Evolutionary conservation across 2,113 vertebrate species (phyloP), one percentile per base, ranked within the genome.

Genomic region (Vulpes ferrilata): DNA sequence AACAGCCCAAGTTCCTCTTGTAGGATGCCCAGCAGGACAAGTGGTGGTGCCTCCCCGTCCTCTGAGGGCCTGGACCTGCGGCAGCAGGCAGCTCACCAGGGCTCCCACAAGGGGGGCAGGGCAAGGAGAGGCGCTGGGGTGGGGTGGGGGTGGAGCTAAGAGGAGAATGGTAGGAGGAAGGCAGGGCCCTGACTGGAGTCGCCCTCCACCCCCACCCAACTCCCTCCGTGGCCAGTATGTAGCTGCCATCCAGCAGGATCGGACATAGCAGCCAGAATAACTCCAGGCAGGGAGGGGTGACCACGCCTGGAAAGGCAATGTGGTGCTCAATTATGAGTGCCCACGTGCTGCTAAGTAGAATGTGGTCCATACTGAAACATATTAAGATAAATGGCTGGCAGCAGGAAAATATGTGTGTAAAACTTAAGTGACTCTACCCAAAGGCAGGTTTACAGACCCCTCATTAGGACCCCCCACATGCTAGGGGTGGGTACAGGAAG

Each of bases 381-480:
- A 48, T 0, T 13, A n/a, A 51, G 57, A 65, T 12, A 48, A 83
- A 90, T 35, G 60, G 51, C 83, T 74, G 35, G 51, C 0, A 0
- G 13, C 19, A 11, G 60, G 35, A 82, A 79, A 95, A 51, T 19
- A 23, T 13, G 1, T 1, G 7, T 15, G 35, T 30, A 53, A 84
- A 35, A 85, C 35, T 1, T 19, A 9, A 7, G 55, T 38, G 82
- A 86, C 35, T 23, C 43, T 19, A 48, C 55, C 71, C 89, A 62
- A 35, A 84, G 43, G 62, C 83, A 76, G 74, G 53, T n/a, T 38
- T 35, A 4, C 60, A 73, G 84, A 8, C 53, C 59, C 82, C 32
- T 23, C 0, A 4, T 38, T 19, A 67, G 87, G 20, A 73, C n/a
- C 64, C 71, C 71, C 3, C 23, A 4, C 0, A 0, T 23, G 15